A percentile compares a stretch with the other conserved stretches of the same genome.
These are phyloP conservation scores for Euwallacea fornicatus DNA, from an alignment of 1,140 invertebrate species.

Conservation along the genomic window DNA sequence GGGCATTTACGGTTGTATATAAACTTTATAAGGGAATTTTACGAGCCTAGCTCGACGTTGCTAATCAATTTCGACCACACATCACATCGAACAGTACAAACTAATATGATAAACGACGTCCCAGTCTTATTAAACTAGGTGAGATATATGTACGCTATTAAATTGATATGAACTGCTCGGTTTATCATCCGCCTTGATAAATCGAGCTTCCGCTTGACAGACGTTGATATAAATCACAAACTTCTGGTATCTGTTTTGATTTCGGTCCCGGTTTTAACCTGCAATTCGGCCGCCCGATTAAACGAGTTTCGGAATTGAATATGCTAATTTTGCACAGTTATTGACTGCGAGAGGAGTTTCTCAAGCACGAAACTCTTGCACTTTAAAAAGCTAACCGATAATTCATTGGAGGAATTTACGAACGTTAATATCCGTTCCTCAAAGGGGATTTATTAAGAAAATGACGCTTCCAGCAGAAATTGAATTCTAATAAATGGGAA, in stretches of 20 bases:
- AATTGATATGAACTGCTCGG: slow-evolving; percentile 37
- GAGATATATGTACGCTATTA: slow-evolving; percentile 36
- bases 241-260: slow-evolving; percentile 27
- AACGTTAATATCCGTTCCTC: no score
- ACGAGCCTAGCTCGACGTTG: no score
- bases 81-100: slow-evolving; percentile 1
- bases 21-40: no score
- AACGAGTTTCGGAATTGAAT: not conserved
- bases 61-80: not conserved
- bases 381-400: no score
- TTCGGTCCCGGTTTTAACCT: slow-evolving; percentile 16
- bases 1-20: no score
- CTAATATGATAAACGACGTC: slow-evolving; percentile 19
- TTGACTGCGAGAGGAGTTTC: no score
- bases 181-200: slow-evolving; percentile 34
- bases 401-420: no score
- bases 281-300: slow-evolving; percentile 8
- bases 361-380: no score
- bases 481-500: not conserved
- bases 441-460: no score
- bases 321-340: not conserved
- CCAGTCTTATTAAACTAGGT: slow-evolving; percentile 35
- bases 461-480: not conserved
- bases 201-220: slow-evolving; percentile 20
- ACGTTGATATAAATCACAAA: slow-evolving; percentile 29